Evolutionary conservation across 2,888 invertebrate species (phyloP), one percentile per base, ranked within the genome.

Genomic region (Amitus sp.): DNA sequence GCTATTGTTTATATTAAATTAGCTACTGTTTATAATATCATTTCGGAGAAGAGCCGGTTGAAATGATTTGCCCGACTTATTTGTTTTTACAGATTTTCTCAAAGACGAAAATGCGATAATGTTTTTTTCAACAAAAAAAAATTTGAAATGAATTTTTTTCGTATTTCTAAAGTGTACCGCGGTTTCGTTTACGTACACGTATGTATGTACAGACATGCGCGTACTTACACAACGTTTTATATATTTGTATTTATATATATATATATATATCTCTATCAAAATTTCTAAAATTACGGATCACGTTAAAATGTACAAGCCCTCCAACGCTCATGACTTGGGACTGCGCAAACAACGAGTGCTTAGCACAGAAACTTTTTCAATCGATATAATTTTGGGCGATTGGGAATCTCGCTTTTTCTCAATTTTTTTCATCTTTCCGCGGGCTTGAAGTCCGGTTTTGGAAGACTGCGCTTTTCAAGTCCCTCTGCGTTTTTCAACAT

Each of bases 331-430:
- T 50, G 37, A n/a, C 49, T 47, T 43, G 55, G 52, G 51, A 37
- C 55, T 65, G 65, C 61, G 65, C 65, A 61, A 59, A 63, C 63
- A 63, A 63, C 59, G 52, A 65, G 57, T 65, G 60, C 56, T 43
- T 57, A 59, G 60, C 64, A 65, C 64, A 51, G 54, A 54, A 65
- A 57, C 54, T 43, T 43, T 43, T 43, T 23, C 19, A 46, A 40
- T 60, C n/a, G n/a, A 61, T 65, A 61, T 57, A 61, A 59, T 47
- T 48, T 51, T 55, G 48, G 47, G 53, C 30, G 47, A 58, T 47
- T 10, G 19, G 57, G 34, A 52, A 43, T 40, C n/a, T 42, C 20
- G 18, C 42, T 34, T 42, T 28, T 18, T 3, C 27, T 45, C 0
- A 27, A 27, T 30, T 18, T 28, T 27, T 46, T 37, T 34, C 42